Evolutionary conservation across 2,888 invertebrate genomes (phyloP), one percentile per base, ranked within the genome.

Genomic region (Rhaphigaster nebulosa): DNA sequence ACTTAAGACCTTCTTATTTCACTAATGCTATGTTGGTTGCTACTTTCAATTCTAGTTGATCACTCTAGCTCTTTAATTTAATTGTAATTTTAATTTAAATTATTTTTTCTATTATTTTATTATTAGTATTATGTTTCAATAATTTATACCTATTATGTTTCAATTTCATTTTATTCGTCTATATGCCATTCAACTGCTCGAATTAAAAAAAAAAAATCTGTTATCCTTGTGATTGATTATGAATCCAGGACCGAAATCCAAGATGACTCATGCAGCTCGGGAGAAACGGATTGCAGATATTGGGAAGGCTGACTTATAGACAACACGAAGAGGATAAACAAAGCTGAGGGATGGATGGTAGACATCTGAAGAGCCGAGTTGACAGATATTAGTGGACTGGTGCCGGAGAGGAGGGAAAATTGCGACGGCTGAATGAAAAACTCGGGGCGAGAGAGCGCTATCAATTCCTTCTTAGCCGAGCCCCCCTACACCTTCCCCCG

Each of bases 351-450:
- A 84, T 84, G 84, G 45, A 41, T 41, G 45, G 84, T 26, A 84
- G 84, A 84, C 84, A 50, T 45, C 15, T 45, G 45, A n/a, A 13
- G 84, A 84, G 88, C 34, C 15, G 65, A 60, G 60, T 65, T 90
- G 90, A 90, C 90, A 90, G 90, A 80, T 90, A 90, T 90, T 90
- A 90, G 80, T 56, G 88, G 65, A 60, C 65, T 88, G 88, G 88
- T 41, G 41, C 45, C 70, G 45, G 29, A 2, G 70, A 38, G 20
- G 34, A 26, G 45, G 26, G 29, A 38, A 90, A 80, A 90, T 76
- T 76, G 90, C 80, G 90, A 50, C 38, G 52, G 76, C 65, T 89
- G 60, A 80, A 90, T 90, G 90, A 90, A 90, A 90, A 90, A 90
- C 56, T 76, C 90, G 1, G 29, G 29, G 18, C 12, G 15, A 26